phyloP scores from a whole-genome alignment of 2,888 invertebrate genomes.

The Coenonympha arcania region DNA sequence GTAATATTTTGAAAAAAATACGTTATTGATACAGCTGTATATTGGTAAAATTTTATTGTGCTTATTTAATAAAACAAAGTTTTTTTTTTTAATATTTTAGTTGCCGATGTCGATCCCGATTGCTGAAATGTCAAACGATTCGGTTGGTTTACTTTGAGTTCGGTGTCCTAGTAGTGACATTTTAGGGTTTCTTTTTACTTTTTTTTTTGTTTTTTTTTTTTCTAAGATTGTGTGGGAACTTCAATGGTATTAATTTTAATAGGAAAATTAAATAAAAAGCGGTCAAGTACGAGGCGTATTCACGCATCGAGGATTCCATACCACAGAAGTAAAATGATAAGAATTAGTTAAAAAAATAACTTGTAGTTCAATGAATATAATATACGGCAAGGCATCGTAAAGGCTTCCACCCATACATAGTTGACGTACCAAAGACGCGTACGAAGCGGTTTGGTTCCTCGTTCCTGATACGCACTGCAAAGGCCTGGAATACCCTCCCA shows the following conservation, averaged over 20 bases:
- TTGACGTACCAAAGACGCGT: no score
- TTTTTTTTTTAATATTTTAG: background rate
- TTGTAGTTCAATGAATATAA: no score
- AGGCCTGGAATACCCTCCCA: no score
- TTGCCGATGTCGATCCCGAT: background rate
- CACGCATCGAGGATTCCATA: no score
- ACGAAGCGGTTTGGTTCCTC: no score
- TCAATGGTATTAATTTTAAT: background rate
- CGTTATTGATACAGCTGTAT: background rate
- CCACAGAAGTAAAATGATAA: no score
- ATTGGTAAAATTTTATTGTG: background rate
- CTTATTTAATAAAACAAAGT: background rate
- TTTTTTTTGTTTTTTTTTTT: background rate
- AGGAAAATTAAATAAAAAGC: background rate
- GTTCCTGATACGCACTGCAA: no score
- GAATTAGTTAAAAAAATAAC: no score
- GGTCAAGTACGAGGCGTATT: background rate
- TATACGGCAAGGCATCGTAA: no score
- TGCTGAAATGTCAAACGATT: slow-evolving; percentile 2
- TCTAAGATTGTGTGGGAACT: background rate
- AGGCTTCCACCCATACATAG: no score
- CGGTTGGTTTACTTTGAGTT: slow-evolving; percentile 32
- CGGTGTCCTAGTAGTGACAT: slow-evolving; percentile 37
- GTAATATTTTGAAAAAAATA: background rate
- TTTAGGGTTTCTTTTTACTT: slow-evolving; percentile 7